Evolutionary conservation across 2,888 invertebrate genomes (phyloP), one percentile per base, ranked within the genome.

Genomic region (Hoplodrina blanda): DNA sequence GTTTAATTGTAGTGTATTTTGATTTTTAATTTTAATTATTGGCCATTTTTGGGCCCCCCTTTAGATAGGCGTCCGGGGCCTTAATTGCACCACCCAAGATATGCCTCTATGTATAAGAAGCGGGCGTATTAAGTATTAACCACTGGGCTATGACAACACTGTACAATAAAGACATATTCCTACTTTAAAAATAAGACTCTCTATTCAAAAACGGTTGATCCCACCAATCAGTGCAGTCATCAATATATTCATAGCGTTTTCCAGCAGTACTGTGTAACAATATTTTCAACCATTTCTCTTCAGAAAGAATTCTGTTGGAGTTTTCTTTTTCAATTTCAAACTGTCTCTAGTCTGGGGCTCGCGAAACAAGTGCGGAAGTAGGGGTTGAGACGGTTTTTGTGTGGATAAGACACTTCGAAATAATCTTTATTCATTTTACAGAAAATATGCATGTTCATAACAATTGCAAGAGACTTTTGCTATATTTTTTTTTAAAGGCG

Each of bases 251-350:
- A 89, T 89, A 85, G 80, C 82, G 55, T 84, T 68, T 63, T 52
- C 69, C 60, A 79, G 73, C 82, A 76, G 74, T 76, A 62, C 77
- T 84, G 72, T 84, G 82, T 83, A 81, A 85, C 87, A 88, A 88
- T 86, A 83, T 87, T 84, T 81, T 80, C 80, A 83, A 85, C 86
- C 82, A 87, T 88, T 86, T 85, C 84, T 83, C 82, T 76, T 82
- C 76, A 62, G 67, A 62, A 80, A 55, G 79, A 85, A 83, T 81
- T 83, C 81, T 74, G 80, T 82, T 78, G 76, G 81, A 88, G 89
- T 89, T 92, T 92, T 92, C 91, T 89, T 93, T 92, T 93, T 91
- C 93, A 93, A 93, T 94, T 93, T 91, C 88, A 90, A 91, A 92
- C 91, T 92, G 92, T 93, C 91, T 92, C 91, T 83, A 77, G 86